Evolutionary conservation across 2,113 vertebrate genomes (phyloP), one percentile per base, ranked within the genome.

Genomic region (Salvelinus fontinalis): DNA sequence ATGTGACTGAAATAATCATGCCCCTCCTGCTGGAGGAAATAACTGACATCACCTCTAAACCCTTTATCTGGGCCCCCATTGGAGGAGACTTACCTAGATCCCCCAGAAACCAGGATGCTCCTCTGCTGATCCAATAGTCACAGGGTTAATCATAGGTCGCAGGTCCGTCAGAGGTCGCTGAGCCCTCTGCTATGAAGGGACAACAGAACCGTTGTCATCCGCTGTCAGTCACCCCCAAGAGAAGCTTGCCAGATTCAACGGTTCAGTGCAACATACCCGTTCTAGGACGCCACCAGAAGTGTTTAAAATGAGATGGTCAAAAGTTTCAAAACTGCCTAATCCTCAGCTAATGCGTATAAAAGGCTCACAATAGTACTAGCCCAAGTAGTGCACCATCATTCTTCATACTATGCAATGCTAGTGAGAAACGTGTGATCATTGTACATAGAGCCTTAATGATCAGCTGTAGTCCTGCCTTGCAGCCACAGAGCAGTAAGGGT

Each of bases 1-100:
- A 78, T 65, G 66, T 79, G 81, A 86, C 87, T 83, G 79, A 88
- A 79, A 76, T 54, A 74, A 75, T 84, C 76, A 64, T 60, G 70
- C 80, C 54, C 49, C 24, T 82, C 81, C 78, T 20, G n/a, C 49
- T 76, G 83, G 77, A 70, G 81, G 77, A 54, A 62, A 20, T 18
- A 84, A 74, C 18, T 69, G 8, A 44, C n/a, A 22, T 69, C 29
- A 69, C 26, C 16, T 57, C 76, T 86, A 67, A 51, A 75, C 69
- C 44, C 76, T 64, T 16, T 75, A 78, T 64, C 80, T 57, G 75
- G 74, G 74, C 39, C 73, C 75, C 80, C 39, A 2, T 64, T 64
- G 72, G 71, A 64, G 49, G 13, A 57, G 14, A 57, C 16, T 57
- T 5, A 20, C 16, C 16, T 57, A 18, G 18, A 57, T 7, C 4